Base-by-base conservation (phyloP, 2,113 vertebrate species). In the Talpa occidentalis region DNA sequence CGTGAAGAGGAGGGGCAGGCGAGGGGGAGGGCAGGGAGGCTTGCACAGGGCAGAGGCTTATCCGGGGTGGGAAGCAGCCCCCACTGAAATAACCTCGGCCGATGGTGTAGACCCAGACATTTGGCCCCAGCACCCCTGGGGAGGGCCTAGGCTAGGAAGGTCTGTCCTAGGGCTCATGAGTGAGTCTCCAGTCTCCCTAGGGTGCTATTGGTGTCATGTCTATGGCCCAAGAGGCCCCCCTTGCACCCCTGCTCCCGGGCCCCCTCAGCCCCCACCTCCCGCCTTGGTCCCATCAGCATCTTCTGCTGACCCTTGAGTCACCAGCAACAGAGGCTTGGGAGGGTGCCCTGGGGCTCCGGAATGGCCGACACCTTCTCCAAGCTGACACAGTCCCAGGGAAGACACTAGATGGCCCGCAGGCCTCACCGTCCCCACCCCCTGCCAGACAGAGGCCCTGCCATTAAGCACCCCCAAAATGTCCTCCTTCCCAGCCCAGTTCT, bases 221-320 rank as follows among this genome's bases (percentile, higher is more conserved):
- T 70, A 59, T 40, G 59, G 44, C 12, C 42, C 44, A 60, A 32
- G 2, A 70, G 49, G 28, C 2, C 14, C 3, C 19, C 6, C 26
- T 10, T 30, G 0, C 5, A 42, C 24, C 15, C 12, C 62, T 54
- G 10, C 12, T 4, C 32, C 6, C 14, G 26, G 17, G 5, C 10
- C 44, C 28, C 3, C 64, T 10, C 17, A 4, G 5, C 12, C 5
- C 3, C 6, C 22, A 7, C 37, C 35, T 72, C 54, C 0, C 35
- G 44, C 70, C n/a, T 60, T 26, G 52, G 72, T 74, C 66, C 0
- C 32, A 7, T 56, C 56, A 35, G 42, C 52, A 15, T 77, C 54
- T 81, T 78, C 83, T 86, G 67, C 21, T 37, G 74, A 44, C 19
- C 62, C 49, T 78, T 66, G 28, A 37, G 52, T 28, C 59, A 32